Evolutionary conservation across 2,113 vertebrate species (phyloP), one percentile per base, ranked within the genome.

Genomic region (Triplophysa tibetana): DNA sequence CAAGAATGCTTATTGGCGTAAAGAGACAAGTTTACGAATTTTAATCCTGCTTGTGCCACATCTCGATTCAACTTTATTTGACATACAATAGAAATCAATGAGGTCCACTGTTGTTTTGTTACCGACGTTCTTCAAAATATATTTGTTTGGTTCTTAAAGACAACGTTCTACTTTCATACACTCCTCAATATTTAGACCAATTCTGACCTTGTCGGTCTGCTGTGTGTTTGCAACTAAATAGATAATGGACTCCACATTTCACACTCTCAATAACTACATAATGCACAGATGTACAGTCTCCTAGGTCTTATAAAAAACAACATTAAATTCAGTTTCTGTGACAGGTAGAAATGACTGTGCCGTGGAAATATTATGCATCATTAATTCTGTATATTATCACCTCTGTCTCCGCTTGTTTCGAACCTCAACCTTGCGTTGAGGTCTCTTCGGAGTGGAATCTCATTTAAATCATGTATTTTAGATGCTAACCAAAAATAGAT

Each of bases 261-360:
- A 67, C 16, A 11, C 41, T 78, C 70, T 38, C 58, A 38, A 68
- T 33, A 82, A 45, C 17, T 9, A 38, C 66, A 13, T 82, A 69
- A 62, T 50, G 58, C 16, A 76, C 26, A 68, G n/a, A n/a, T 23
- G 19, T 62, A 74, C 62, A 80, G 2, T 24, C 68, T 81, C 52
- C 23, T 24, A 26, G 64, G 63, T 14, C 62, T 68, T 43, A 69
- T 69, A 50, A 65, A 75, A 81, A 26, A 52, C 26, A 70, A 67
- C 78, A 73, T 84, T 77, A 68, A 81, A 62, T 68, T 50, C 61
- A 26, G 38, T 48, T 75, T 24, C 60, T 75, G 63, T 52, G 79
- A 81, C 68, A 75, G 68, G 17, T 48, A 33, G 43, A 73, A 82
- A 79, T 77, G 41, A 84, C 69, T 73, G 54, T 70, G n/a, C 10